Evolutionary conservation across 2,113 vertebrate species (phyloP), one percentile per base, ranked within the genome.

Genomic region (Poecile atricapillus): DNA sequence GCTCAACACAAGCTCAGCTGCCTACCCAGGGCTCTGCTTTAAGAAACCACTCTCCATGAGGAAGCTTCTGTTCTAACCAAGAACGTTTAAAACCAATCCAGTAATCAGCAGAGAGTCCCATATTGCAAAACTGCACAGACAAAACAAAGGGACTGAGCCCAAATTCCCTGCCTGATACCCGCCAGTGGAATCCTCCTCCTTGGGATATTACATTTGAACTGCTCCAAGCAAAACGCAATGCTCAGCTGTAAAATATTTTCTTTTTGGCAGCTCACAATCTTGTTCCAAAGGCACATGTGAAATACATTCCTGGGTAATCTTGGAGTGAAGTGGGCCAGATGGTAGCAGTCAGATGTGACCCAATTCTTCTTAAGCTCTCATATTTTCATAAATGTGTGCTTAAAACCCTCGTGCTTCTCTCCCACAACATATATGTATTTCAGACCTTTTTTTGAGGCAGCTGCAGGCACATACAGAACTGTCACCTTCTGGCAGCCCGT

Each of bases 321-420:
- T 92, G 85, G 87, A 94, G 96, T 92, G 93, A 96, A 97, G 77
- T 70, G 95, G 94, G 96, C 96, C 97, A 97, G 97, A 97, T 97
- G 97, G 97, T 97, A 97, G 96, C 96, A 97, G 93, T 97, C 94
- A 97, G 94, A 97, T 93, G 93, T 96, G 96, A 97, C 94, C 96
- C 95, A 96, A 44, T 97, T 97, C 93, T 94, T 94, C 83, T 92
- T 87, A 96, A 94, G 89, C 89, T 93, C 79, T 95, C 89, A 55
- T 69, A 80, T 87, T 97, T 97, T 93, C 90, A 94, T 95, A 93
- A 87, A 94, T 37, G 43, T 77, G 83, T 58, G 69, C 83, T 90
- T 83, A 69, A 89, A 92, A 24, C 18, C 37, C 58, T 83, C 6
- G 4, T 50, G 53, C 60, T 53, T 76, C 41, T 77, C 43, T 82